Evolutionary conservation across 2,888 invertebrate species (phyloP).

Genomic region (Agrochola macilenta): DNA sequence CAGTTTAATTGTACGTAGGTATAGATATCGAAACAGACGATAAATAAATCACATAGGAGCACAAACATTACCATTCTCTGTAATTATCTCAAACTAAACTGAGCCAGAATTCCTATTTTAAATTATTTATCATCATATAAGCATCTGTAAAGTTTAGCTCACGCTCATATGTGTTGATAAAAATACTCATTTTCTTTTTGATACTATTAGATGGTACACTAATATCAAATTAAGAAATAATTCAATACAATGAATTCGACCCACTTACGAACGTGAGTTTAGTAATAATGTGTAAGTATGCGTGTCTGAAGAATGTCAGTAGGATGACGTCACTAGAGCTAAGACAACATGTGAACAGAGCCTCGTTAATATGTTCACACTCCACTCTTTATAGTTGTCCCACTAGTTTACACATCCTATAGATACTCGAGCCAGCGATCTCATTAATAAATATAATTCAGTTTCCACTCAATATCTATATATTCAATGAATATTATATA

Average conservation of each 20-base stretch:
- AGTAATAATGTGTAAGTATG: not conserved
- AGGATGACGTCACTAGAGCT: not conserved
- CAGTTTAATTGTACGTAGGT: not conserved
- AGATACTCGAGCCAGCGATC: not conserved
- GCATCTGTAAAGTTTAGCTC: not conserved
- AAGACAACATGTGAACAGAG: not conserved
- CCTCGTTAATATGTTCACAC: not conserved
- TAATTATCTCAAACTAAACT: slow-evolving; percentile 18
- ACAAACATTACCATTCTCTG: slow-evolving; percentile 17
- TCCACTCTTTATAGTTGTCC: not conserved
- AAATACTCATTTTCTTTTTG: not conserved
- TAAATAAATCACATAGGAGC: not conserved
- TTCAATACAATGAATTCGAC: not conserved
- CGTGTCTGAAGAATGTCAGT: not conserved
- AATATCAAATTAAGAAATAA: not conserved
- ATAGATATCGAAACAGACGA: not conserved
- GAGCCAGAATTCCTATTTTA: not conserved
- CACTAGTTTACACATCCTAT: not conserved
- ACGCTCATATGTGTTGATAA: not conserved
- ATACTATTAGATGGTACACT: not conserved
- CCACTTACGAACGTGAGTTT: not conserved
- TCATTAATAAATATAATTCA: not conserved
- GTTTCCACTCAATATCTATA: not conserved
- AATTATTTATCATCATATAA: not conserved
- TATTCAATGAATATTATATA: not conserved